Evolutionary conservation across 2,797 vertebrate species (phyloP).

Genomic region (Thamnophis elegans): DNA sequence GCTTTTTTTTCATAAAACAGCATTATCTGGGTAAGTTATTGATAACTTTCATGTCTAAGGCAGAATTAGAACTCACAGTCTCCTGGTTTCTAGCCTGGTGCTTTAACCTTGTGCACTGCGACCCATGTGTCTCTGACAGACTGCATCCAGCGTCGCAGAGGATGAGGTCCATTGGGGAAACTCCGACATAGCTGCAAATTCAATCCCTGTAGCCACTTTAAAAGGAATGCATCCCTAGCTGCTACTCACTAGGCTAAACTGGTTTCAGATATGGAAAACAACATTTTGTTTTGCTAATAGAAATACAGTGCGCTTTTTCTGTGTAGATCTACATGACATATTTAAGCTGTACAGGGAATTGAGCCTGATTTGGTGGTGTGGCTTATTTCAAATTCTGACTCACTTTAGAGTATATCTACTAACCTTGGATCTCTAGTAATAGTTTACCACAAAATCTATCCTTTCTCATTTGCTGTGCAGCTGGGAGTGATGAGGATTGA

Average conservation of each 20-base stretch:
- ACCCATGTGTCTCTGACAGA: not conserved
- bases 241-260: not conserved
- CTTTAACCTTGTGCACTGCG: not conserved
- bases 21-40: not conserved
- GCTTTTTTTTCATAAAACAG: conserved; percentile 17
- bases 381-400: not conserved
- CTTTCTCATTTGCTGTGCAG: not conserved
- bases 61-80: not conserved
- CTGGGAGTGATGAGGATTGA: not conserved
- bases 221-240: too few species aligned
- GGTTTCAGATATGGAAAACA: not conserved
- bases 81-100: not conserved
- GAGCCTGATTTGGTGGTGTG: not conserved
- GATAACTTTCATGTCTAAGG: not conserved
- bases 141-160: not conserved
- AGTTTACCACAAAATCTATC: not conserved
- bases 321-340: not conserved
- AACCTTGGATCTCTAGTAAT: not conserved
- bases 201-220: too few species aligned
- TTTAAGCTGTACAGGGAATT: not conserved
- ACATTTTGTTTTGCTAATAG: not conserved
- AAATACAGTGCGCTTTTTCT: not conserved
- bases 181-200: not conserved
- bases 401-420: not conserved
- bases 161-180: not conserved